These are phyloP conservation scores for Lepus europaeus DNA, from an alignment of 2,113 vertebrate genomes.

Conservation along the genomic window DNA sequence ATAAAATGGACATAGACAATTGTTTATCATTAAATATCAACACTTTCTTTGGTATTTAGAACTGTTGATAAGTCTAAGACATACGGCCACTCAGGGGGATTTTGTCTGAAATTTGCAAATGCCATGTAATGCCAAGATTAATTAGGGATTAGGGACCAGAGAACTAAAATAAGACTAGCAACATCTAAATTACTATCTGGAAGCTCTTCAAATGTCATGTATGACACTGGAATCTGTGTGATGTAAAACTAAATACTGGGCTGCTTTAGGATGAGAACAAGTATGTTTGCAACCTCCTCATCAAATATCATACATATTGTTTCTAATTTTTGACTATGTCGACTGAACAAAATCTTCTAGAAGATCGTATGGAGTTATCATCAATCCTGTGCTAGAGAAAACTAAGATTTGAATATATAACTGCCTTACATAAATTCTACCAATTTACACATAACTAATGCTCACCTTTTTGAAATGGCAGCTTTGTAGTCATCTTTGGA, in stretches of 20 bases:
- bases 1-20: background rate
- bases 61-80: background rate
- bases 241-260: background rate
- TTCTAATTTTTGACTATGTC: background rate
- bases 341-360: background rate
- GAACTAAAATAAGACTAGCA: background rate
- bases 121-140: background rate
- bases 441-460: background rate
- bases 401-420: background rate
- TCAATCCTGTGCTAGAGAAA: background rate
- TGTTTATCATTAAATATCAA: background rate
- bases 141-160: background rate
- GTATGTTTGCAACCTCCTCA: background rate
- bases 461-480: conserved; percentile 43
- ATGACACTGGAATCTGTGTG: background rate
- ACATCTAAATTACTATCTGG: background rate
- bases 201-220: background rate
- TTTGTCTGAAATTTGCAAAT: background rate
- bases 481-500: background rate
- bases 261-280: background rate
- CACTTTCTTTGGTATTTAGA: background rate
- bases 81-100: background rate
- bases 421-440: background rate
- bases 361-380: background rate
- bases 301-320: background rate